These are phyloP conservation scores for Labia minor DNA, from an alignment of 2,888 invertebrate species.

Conservation along the genomic window DNA sequence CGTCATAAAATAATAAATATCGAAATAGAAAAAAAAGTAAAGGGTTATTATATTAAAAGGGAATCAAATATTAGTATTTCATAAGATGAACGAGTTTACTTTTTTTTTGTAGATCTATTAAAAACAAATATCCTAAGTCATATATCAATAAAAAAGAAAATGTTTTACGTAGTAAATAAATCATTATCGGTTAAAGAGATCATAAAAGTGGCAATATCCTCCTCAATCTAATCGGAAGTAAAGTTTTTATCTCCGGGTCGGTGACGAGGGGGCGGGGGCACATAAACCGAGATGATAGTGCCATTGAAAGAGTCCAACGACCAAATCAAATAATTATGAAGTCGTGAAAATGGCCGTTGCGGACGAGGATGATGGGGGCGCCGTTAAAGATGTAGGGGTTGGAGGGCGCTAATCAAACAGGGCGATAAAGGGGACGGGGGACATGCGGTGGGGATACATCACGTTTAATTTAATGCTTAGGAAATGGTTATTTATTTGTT, in stretches of 20 bases:
- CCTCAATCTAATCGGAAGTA: conserved; percentile 1
- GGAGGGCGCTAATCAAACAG: neutral
- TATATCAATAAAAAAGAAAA: neutral
- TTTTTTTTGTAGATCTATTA: neutral
- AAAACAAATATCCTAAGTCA: neutral
- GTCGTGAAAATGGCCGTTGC: neutral
- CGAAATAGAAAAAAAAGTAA: too few relatives aligned
- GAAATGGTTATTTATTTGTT: conserved; percentile 13
- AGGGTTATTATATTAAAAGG: too few relatives aligned
- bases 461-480: conserved; percentile 13
- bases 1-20: too few relatives aligned
- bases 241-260: neutral
- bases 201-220: conserved; percentile 2
- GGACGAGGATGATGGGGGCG: neutral
- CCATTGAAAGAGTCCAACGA: neutral
- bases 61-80: too few relatives aligned
- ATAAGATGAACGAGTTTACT: too few relatives aligned
- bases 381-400: neutral
- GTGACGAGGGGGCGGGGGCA: neutral
- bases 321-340: conserved; percentile 13
- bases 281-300: neutral
- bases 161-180: conserved; percentile 6
- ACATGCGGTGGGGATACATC: neutral
- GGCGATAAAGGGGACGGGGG: too few relatives aligned
- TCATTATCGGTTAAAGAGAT: conserved; percentile 5